Base-by-base conservation (phyloP, 2,888 invertebrate genomes). In the Periphyllus acericola region DNA sequence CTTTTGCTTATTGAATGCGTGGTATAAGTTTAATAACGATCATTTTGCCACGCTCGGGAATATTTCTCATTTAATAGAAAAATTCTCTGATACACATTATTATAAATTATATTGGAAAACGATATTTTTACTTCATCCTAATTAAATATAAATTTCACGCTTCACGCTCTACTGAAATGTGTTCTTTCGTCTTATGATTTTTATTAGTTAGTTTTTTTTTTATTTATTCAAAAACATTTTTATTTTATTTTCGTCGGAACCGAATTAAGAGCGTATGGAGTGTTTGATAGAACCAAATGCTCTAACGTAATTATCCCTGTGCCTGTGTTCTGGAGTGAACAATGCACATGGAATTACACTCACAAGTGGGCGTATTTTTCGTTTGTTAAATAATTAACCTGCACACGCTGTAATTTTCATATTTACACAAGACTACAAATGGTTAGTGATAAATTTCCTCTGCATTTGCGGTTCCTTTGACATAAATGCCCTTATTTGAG, bases 401-500 rank as follows among this genome's bases (percentile, higher is more conserved):
- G 29, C 78, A 36, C 36, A 36, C 6, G 36, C 36, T 36, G 29
- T 78, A 78, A 52, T 78, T 52, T 55, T 78, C 52, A 78, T 55
- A 55, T 78, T 78, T 52, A 78, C 52, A 55, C 32, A 55, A 46
- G 14, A 32, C 32, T 21, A 32, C 19, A 21, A 78, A 79, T 25
- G 29, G 68, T 25, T 25, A 68, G 8, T n/a, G n/a, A 29, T 68
- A 32, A 52, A 78, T 32, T 32, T 32, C 29, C 21, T 78, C 11
- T 32, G 52, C 8, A 32, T 32, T 78, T 21, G 32, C 52, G 78
- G 32, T 78, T 78, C 32, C 78, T 32, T 78, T 52, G 52, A 46
- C 32, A 19, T 52, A 32, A 78, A 52, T 52, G 52, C 32, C 32
- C 52, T 21, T 52, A 78, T 78, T 78, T 78, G 78, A 78, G 52